Base-by-base conservation (phyloP, 2,797 vertebrate genomes). In the Channa striata region DNA sequence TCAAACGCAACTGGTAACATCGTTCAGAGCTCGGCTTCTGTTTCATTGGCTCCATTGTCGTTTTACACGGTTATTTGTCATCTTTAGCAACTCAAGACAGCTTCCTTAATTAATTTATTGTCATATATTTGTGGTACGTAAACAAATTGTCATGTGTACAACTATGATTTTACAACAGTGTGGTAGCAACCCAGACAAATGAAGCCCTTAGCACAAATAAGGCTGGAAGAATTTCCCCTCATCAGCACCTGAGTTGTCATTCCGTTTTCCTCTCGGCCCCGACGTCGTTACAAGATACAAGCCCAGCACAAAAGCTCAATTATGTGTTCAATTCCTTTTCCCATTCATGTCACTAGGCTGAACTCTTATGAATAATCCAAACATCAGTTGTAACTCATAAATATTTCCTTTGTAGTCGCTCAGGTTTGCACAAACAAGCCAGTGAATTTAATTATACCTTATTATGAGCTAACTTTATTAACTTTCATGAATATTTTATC, bases 401-500 rank as follows among this genome's bases (percentile, higher is more conserved):
- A 66, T 17, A 23, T 8, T 43, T 48, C 9, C 36, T 46, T 71
- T 43, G 57, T 44, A 53, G 68, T 60, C 23, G 49, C 58, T 56
- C 19, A 59, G 37, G 58, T 79, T 81, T 59, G 51, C 49, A 53
- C 58, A 79, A 72, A 82, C 64, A 78, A 72, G 68, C 50, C 47
- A 46, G 57, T 47, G 11, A 78, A 86, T 80, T 74, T 16, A 80
- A 87, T 86, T 72, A 69, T 16, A 20, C 53, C 64, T 62, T 46
- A 72, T 80, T 82, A 81, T 57, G 56, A 74, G 64, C 30, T 23
- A 44, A 53, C 77, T 62, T 81, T 79, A 82, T 85, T 59, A 84
- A 67, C 52, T 57, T 59, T n/a, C 75, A 83, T 90, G 85, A 81
- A 89, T 89, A 86, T 85, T 86, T 70, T 44, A 86, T 68, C 0